Conservation (phyloP, 2,113 vertebrate genomes). For the Neogobius melanostomus region DNA sequence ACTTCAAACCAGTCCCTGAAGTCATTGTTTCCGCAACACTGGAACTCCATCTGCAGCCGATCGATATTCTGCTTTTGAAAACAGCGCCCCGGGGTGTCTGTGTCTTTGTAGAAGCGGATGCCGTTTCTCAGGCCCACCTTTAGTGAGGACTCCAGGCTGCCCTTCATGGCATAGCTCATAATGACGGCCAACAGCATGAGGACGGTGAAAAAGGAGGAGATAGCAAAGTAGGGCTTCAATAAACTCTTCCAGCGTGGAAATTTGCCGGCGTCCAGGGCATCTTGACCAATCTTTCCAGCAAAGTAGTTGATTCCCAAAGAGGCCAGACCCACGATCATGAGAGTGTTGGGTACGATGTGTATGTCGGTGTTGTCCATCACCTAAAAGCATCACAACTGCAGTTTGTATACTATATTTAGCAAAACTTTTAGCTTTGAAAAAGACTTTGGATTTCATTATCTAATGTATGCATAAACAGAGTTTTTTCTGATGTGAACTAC, state of each 20-base stretch:
- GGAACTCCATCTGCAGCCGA: slow-evolving; percentile 82
- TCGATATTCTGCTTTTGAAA: slow-evolving; percentile 85
- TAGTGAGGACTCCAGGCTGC: slow-evolving; percentile 78
- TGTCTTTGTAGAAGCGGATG: slow-evolving; percentile 85
- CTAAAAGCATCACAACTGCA: slow-evolving; percentile 42
- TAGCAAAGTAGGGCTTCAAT: slow-evolving; percentile 76
- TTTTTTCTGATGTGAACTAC: neutral
- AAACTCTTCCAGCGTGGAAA: slow-evolving; percentile 81
- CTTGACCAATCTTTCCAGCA: slow-evolving; percentile 76
- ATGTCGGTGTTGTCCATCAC: slow-evolving; percentile 82
- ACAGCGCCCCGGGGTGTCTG: slow-evolving; percentile 82
- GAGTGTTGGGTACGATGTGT: slow-evolving; percentile 76
- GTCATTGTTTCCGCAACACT: slow-evolving; percentile 82
- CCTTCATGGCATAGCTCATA: slow-evolving; percentile 79
- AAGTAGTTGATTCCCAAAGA: slow-evolving; percentile 81
- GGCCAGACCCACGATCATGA: slow-evolving; percentile 80
- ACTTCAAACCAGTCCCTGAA: slow-evolving; percentile 86
- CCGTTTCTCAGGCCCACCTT: slow-evolving; percentile 80
- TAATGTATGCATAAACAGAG: too few relatives aligned
- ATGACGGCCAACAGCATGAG: slow-evolving; percentile 78
- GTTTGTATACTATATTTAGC: neutral
- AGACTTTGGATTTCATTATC: too few relatives aligned
- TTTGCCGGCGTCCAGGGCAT: slow-evolving; percentile 75
- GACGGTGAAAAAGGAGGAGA: slow-evolving; percentile 73
- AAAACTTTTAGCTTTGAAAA: too few relatives aligned